Base-by-base conservation (phyloP, 37 sponge, comb jelly and placozoan species). In the Cladorhizidae sp. region DNA sequence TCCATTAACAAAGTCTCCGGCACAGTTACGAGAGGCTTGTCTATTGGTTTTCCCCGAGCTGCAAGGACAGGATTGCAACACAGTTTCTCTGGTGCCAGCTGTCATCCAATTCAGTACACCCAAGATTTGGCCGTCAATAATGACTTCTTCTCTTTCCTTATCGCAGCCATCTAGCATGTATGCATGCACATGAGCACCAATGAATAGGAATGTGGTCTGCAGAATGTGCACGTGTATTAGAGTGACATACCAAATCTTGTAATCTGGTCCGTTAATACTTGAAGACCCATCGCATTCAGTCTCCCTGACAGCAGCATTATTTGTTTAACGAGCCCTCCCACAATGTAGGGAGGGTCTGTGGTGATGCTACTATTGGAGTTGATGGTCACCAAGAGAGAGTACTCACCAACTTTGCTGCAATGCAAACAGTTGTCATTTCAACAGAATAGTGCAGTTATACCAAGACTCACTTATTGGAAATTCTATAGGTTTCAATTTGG, bases 1-100 rank as follows among this genome's bases (percentile, higher is more conserved):
- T 69, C 85, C 81, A 80, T n/a, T 43, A 12, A 23, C 40, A 65
- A 79, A 89, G 40, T 80, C 40, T 31, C 90, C 90, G 21, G 41
- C 75, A 80, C 90, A 89, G 36, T 22, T 32, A 28, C 90, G 56
- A 15, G 79, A 75, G 40, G 85, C 90, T 3, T 22, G 18, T 40
- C 25, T 14, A 36, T 55, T 17, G 5, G 58, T 20, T 18, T 8
- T 18, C 23, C 52, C 58, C 3, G 40, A 39, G 6, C 74, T 76
- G 74, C 90, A 89, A 23, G 85, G 90, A 80, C 90, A 89, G 11
- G 29, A 21, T 18, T 49, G 12, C 35, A 14, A 31, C 32, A 63
- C 57, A 22, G 75, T 40, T 20, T 29, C 80, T 17, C 85, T 85
- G 31, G 84, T 79, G 33, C 65, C 67, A 32, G 80, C 72, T 72